Conservation (phyloP, 2,888 invertebrate species). For the Hoplodrina blanda region DNA sequence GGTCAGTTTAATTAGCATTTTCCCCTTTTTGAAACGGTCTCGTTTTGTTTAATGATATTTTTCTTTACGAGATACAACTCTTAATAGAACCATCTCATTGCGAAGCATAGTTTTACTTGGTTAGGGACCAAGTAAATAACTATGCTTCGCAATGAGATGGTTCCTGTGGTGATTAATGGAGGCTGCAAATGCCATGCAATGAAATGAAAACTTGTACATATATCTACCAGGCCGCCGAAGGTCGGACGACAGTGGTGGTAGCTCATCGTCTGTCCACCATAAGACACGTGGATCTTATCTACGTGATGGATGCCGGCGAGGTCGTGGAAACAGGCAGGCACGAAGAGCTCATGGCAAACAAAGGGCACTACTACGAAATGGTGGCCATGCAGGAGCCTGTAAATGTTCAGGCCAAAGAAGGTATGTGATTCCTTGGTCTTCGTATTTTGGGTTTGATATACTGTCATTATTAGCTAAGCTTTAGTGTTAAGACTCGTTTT, state of each 20-base stretch:
- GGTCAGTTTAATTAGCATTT: conserved; percentile 45
- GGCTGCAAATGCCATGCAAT: background rate
- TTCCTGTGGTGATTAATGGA: background rate
- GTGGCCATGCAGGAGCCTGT: conserved; percentile 89
- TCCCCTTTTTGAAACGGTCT: background rate
- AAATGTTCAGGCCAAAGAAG: conserved; percentile 50
- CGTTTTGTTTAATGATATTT: background rate
- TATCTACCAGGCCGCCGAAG: conserved; percentile 90
- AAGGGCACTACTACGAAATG: conserved; percentile 91
- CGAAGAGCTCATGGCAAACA: conserved; percentile 90
- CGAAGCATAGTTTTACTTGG: background rate
- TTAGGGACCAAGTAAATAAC: too few relatives aligned
- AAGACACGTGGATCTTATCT: conserved; percentile 89
- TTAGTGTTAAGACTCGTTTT: background rate
- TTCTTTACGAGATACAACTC: background rate
- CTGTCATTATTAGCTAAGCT: conserved; percentile 7
- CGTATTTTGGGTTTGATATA: background rate
- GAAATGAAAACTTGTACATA: background rate
- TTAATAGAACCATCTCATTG: background rate
- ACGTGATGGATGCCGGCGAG: conserved; percentile 90
- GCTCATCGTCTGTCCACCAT: conserved; percentile 95
- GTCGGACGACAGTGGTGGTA: conserved; percentile 94
- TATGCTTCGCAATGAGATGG: too few relatives aligned
- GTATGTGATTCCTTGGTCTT: conserved; percentile 48
- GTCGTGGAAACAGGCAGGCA: conserved; percentile 93